phyloP scores from a whole-genome alignment of 2,888 invertebrate species.

The Uropetala carovei region DNA sequence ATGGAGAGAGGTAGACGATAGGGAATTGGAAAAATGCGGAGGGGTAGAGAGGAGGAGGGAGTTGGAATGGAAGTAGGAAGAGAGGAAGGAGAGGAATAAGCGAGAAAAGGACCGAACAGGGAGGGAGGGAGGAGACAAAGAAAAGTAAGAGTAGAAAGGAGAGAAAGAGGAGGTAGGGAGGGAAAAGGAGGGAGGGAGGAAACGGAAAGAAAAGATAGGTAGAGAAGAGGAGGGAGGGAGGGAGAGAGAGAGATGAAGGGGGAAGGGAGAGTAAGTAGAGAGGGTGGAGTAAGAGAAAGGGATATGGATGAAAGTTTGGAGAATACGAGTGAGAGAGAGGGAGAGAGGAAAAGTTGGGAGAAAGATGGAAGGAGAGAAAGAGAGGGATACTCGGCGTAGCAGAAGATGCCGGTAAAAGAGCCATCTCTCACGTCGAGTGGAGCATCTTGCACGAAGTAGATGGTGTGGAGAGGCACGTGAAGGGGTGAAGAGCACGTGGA shows the following conservation, averaged over 20 bases:
- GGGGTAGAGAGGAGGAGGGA: not conserved
- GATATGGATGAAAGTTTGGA: not conserved
- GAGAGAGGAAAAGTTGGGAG: not conserved
- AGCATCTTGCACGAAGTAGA: not conserved
- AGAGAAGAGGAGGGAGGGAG: too few species aligned
- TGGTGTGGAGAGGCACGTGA: not conserved
- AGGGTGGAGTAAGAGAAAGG: too few species aligned
- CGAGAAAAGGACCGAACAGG: too few species aligned
- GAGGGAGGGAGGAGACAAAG: too few species aligned
- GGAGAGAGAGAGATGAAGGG: too few species aligned
- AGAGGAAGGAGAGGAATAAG: not conserved
- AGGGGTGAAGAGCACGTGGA: not conserved
- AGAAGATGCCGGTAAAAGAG: not conserved
- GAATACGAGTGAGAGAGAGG: not conserved
- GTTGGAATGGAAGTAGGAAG: not conserved
- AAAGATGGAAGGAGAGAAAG: not conserved
- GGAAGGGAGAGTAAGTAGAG: too few species aligned
- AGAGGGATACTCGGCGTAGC: not conserved
- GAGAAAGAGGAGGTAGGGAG: too few species aligned
- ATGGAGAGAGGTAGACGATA: not conserved
- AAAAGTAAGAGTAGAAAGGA: not conserved
- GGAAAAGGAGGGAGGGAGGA: too few species aligned
- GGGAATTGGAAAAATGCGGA: not conserved
- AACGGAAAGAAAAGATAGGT: too few species aligned
- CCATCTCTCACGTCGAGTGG: constrained; percentile 1